Evolutionary conservation across 1,140 invertebrate genomes (phyloP), one percentile per base, ranked within the genome.

Genomic region (Dendroctonus ponderosae): DNA sequence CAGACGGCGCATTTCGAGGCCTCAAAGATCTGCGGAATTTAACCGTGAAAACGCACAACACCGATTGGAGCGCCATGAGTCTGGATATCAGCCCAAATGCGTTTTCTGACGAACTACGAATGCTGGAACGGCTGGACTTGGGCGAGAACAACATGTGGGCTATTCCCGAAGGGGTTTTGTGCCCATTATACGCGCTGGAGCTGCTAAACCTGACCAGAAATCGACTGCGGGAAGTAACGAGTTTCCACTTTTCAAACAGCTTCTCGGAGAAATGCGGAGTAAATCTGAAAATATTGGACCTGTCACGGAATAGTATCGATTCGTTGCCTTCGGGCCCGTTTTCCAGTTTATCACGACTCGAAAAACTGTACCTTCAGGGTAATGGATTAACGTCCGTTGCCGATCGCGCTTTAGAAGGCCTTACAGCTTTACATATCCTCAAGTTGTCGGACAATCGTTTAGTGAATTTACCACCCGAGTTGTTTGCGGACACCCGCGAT

Each of bases 81-180:
- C 79, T 95, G 69, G 89, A 93, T 74, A 83, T 94, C 51, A 87
- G 88, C 11, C 83, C 85, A 3, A 86, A 87, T 11, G 89, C 87
- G 9, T 94, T 92, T 78, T 86, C 84, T 56, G 85, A 86, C 70
- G 89, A 91, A 75, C 83, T 92, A 40, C 81, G 84, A 61, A 85
- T 90, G 73, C 79, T 93, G 67, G 87, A 92, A 79, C 83, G 86
- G 46, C 80, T 97, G 52, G 93, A 97, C 80, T 80, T 97, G 7
- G 90, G 91, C 58, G 85, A 91, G 75, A 96, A 95, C 79, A 93
- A 94, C 79, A 91, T 96, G 80, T 89, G 89, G 84, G 85, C 84
- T 15, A 84, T 96, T 74, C 92, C 93, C 8, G 88, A 91, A 67
- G 91, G 88, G 59, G 86, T 90, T 42, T 83, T 96, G 39, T 96